Evolutionary conservation across 2,888 invertebrate species (phyloP).

Genomic region (Lasioglossum pauxillum): DNA sequence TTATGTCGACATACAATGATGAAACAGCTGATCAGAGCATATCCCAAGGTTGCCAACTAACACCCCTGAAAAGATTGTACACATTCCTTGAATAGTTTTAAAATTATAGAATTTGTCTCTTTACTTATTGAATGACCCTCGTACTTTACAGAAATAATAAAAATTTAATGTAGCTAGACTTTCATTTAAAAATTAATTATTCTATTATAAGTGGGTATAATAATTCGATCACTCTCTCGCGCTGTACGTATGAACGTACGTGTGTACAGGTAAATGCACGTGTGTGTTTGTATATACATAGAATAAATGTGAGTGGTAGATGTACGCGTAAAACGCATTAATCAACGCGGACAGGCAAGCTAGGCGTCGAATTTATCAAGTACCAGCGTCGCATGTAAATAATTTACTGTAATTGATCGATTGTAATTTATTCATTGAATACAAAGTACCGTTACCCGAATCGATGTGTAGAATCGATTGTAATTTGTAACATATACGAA

Average conservation of each 20-base stretch:
- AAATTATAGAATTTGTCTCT: too few relatives aligned
- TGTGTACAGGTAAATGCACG: neutral
- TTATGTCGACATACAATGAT: too few relatives aligned
- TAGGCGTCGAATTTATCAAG: neutral
- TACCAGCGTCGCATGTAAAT: neutral
- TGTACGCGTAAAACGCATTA: neutral
- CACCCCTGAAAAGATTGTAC: too few relatives aligned
- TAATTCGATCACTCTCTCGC: neutral
- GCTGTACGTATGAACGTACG: neutral
- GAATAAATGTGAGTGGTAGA: neutral
- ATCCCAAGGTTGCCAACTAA: too few relatives aligned
- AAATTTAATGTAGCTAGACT: too few relatives aligned
- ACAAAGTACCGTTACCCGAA: neutral
- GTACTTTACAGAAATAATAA: too few relatives aligned
- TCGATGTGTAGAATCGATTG: slow-evolving; percentile 2
- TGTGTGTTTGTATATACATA: neutral
- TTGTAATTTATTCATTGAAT: neutral
- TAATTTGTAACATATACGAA: neutral
- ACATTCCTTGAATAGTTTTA: too few relatives aligned
- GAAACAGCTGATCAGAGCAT: too few relatives aligned
- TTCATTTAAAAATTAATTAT: neutral
- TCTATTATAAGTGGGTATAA: neutral
- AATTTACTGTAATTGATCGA: neutral
- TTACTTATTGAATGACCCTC: too few relatives aligned
- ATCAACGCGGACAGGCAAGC: neutral